A percentile compares a stretch with the other conserved stretches of the same genome.
Conservation (phyloP, 2,888 invertebrate genomes). For the Helicoverpa assulta region DNA sequence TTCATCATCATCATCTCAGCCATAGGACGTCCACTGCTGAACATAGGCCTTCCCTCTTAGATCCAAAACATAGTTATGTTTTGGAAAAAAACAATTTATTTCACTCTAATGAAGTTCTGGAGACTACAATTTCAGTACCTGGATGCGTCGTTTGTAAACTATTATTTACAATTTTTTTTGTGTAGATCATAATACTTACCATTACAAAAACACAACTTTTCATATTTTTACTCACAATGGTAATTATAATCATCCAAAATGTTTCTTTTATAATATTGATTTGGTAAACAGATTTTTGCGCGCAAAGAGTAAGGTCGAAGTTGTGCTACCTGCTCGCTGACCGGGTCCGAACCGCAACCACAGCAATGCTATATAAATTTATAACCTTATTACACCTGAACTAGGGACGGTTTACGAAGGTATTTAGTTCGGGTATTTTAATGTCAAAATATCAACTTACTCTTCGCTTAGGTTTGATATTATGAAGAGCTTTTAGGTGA, state of each 20-base stretch:
- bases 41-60: no score
- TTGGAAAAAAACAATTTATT: no score
- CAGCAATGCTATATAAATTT: conserved; percentile 63
- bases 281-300: conserved; percentile 42
- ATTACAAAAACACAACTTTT: no score
- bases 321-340: conserved; percentile 47
- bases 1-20: no score
- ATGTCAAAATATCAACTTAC: conserved; percentile 50
- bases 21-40: no score
- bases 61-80: no score
- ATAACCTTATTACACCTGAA: conserved; percentile 54
- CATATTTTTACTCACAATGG: neutral
- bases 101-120: no score
- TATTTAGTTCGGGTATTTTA: conserved; percentile 61
- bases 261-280: conserved; percentile 42
- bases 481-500: conserved; percentile 36
- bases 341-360: conserved; percentile 59
- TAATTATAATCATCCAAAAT: conserved; percentile 9
- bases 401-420: conserved; percentile 44
- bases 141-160: no score
- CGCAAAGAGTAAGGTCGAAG: conserved; percentile 40
- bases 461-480: conserved; percentile 32
- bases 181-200: no score
- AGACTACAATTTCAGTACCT: no score
- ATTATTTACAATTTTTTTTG: no score